Percentiles rank a stretch among this genome's conserved stretches.
These are phyloP conservation scores for Drosophila ananassae DNA, from an alignment of 1,140 invertebrate species.

Conservation along the genomic window DNA sequence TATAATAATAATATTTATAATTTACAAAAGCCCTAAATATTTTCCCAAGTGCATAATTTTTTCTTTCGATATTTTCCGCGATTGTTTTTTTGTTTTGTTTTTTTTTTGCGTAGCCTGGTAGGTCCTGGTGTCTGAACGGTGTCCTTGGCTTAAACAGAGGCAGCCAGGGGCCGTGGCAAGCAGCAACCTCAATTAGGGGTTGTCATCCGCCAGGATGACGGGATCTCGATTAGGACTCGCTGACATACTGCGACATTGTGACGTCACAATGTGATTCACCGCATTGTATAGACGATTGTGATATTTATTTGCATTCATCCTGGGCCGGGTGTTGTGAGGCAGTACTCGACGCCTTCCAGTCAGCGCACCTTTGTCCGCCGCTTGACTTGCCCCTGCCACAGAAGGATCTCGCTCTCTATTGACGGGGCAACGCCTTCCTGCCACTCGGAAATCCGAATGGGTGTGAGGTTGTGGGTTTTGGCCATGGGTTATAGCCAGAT, in stretches of 20 bases:
- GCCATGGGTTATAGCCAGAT: constrained; percentile 2
- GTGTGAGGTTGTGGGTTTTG: background rate
- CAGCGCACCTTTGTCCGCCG: constrained; percentile 35
- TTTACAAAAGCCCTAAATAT: background rate
- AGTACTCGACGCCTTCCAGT: constrained; percentile 63
- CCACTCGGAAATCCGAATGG: background rate
- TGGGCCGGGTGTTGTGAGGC: constrained; percentile 47
- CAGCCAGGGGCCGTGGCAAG: constrained; percentile 22
- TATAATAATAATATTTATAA: no score
- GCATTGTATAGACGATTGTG: constrained; percentile 22
- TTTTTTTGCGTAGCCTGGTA: constrained; percentile 22
- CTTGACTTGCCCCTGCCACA: constrained; percentile 66
- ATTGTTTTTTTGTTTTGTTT: constrained; percentile 25
- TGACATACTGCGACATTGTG: constrained; percentile 74
- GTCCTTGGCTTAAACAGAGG: constrained; percentile 52
- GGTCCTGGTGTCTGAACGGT: constrained; percentile 20
- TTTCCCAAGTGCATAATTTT: constrained; percentile 9
- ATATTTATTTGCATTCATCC: constrained; percentile 59
- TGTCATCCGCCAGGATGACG: constrained; percentile 37
- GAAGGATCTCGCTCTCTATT: constrained; percentile 53
- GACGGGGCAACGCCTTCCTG: constrained; percentile 51
- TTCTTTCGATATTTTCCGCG: constrained; percentile 23
- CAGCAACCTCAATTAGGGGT: constrained; percentile 70
- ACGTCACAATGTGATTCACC: constrained; percentile 58
- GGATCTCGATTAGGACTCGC: constrained; percentile 34